Percentiles rank a stretch among this genome's conserved stretches.
Evolutionary conservation across 2,888 invertebrate genomes (phyloP).

Genomic region (Cordilura impudica): DNA sequence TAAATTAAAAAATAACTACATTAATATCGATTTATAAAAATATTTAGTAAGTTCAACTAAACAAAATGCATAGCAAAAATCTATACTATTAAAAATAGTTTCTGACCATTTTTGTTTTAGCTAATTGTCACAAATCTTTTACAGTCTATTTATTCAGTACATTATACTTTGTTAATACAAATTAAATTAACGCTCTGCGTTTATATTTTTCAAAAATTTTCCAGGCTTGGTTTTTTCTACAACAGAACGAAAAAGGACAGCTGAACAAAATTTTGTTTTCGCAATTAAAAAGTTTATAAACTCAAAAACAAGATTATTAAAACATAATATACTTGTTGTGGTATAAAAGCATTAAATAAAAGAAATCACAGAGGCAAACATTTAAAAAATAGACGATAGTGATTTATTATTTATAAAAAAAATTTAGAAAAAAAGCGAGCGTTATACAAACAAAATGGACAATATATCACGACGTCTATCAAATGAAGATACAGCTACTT

Average conservation of each 20-base stretch:
- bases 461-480: slow-evolving; percentile 41
- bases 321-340: not conserved
- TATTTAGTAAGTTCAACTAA: too few relatives aligned
- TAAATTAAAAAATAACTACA: too few relatives aligned
- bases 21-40: too few relatives aligned
- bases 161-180: too few relatives aligned
- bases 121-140: too few relatives aligned
- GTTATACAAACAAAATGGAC: slow-evolving; percentile 40
- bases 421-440: not conserved
- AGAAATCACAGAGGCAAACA: not conserved
- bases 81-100: too few relatives aligned
- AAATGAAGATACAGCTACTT: slow-evolving; percentile 60
- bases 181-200: too few relatives aligned
- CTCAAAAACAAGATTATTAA: not conserved
- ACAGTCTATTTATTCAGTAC: too few relatives aligned
- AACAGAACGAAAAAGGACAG: not conserved
- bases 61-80: too few relatives aligned
- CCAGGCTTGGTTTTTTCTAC: slow-evolving; percentile 36
- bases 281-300: not conserved
- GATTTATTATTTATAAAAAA: not conserved
- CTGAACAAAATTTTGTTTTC: not conserved
- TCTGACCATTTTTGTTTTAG: too few relatives aligned
- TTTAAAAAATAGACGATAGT: not conserved
- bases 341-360: not conserved
- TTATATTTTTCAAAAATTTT: slow-evolving; percentile 31